A percentile compares a stretch with the other conserved stretches of the same genome.
Evolutionary conservation across 2,888 invertebrate species (phyloP).

Genomic region (Tholera decimalis): DNA sequence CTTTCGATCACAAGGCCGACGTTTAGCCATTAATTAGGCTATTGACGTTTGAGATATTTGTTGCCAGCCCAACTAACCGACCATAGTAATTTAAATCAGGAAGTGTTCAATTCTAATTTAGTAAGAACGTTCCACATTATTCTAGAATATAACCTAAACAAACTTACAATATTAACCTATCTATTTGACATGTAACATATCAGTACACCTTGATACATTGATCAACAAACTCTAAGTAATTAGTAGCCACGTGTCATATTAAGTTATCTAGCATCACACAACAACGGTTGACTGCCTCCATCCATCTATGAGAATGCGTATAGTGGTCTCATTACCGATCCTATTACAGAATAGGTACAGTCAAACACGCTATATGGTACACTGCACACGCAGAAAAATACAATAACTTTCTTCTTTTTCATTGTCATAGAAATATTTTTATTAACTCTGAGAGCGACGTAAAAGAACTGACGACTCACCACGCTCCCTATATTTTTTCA

Average conservation of each 20-base stretch:
- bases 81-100: too few species aligned
- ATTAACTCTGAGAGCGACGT: background rate
- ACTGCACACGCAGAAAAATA: background rate
- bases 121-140: too few species aligned
- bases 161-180: conserved; percentile 2
- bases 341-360: conserved; percentile 73
- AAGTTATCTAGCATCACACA: conserved; percentile 64
- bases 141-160: too few species aligned
- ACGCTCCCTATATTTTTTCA: background rate
- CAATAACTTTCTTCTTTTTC: background rate
- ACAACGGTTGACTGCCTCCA: conserved; percentile 75
- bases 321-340: conserved; percentile 70
- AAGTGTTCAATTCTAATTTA: too few species aligned
- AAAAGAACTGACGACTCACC: background rate
- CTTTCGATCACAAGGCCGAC: too few species aligned
- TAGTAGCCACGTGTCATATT: conserved; percentile 43
- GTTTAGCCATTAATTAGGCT: too few species aligned
- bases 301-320: conserved; percentile 80
- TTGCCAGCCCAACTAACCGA: too few species aligned
- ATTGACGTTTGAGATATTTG: too few species aligned
- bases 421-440: background rate
- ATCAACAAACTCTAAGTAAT: conserved; percentile 40
- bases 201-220: conserved; percentile 17
- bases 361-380: background rate
- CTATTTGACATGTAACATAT: conserved; percentile 17